Base-by-base conservation (phyloP, 2,797 vertebrate genomes). In the Sphenodon punctatus region DNA sequence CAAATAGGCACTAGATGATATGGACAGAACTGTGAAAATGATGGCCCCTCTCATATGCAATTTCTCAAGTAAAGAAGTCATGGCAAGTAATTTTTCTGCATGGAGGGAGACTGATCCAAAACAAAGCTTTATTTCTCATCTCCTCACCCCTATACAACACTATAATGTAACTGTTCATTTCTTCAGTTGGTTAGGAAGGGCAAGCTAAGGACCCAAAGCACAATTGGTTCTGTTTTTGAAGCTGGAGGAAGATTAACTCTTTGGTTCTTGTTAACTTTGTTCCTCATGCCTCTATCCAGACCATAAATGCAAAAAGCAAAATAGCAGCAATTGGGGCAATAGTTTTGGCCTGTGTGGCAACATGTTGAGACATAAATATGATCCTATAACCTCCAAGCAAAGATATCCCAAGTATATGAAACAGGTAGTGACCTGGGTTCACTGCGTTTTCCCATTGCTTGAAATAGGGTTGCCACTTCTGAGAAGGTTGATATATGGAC, bases 21-120 rank as follows among this genome's bases (percentile, higher is more conserved):
- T 39, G 38, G 58, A 69, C 1, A 80, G 67, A 8, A 22, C 82
- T 89, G 80, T 81, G 88, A 89, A 93, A 92, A 89, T 90, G 86
- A 80, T 55, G 42, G 64, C 75, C 74, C n/a, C 88, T 72, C 67
- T 86, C 74, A 74, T 38, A 84, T 23, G 49, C 41, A 68, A 74
- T 60, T 71, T 67, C 82, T 80, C 83, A 91, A 78, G 68, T 72
- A 34, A 88, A 71, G 15, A 67, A 64, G 39, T 75, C 72, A 64
- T 78, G 23, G 30, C 65, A 42, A 17, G 20, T 48, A 25, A 19
- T 38, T 77, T 75, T 84, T 66, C n/a, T 82, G 82, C 65, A 72
- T 42, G 84, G 70, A 66, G n/a, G 84, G 70, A 66, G n/a, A 78
- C 27, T 49, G 76, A 34, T 76, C 53, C 13, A 75, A 46, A 14